Conservation (phyloP, 2,797 vertebrate species). For the Neosilurus mollespiculum region DNA sequence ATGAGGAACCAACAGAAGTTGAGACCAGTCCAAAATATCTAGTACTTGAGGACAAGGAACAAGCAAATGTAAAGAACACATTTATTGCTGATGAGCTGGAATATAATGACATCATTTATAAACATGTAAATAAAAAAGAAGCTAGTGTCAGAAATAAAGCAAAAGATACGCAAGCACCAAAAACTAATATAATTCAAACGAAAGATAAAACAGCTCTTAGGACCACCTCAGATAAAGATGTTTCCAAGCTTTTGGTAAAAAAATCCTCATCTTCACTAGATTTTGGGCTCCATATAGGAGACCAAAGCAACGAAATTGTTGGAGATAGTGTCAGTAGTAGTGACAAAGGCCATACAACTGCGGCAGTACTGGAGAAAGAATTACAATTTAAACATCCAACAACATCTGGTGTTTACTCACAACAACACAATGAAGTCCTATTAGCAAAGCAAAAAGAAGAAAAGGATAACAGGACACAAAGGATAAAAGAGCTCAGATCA, state of each 20-base stretch:
- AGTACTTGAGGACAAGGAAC: constrained; percentile 44
- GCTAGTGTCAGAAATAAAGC: neutral
- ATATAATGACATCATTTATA: constrained; percentile 20
- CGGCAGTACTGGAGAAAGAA: constrained; percentile 19
- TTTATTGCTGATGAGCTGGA: constrained; percentile 36
- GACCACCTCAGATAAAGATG: constrained; percentile 17
- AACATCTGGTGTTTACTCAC: constrained; percentile 40
- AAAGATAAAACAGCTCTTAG: constrained; percentile 15
- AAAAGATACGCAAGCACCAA: constrained; percentile 18
- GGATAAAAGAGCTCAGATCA: constrained; percentile 67
- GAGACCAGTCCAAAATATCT: constrained; percentile 39
- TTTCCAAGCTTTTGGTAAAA: constrained; percentile 7
- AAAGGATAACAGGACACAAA: constrained; percentile 65
- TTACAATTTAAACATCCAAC: constrained; percentile 22
- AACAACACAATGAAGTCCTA: constrained; percentile 35
- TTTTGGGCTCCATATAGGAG: neutral
- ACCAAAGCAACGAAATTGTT: constrained; percentile 23
- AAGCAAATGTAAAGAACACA: constrained; percentile 31
- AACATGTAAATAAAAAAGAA: constrained; percentile 10
- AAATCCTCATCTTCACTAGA: constrained; percentile 31
- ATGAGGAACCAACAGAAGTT: constrained; percentile 34
- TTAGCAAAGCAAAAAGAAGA: constrained; percentile 59
- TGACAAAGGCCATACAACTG: constrained; percentile 20
- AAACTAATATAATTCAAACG: constrained; percentile 35
- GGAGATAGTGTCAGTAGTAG: constrained; percentile 14